Conservation (phyloP, 1,140 invertebrate species). For the Oedothorax gibbosus region DNA sequence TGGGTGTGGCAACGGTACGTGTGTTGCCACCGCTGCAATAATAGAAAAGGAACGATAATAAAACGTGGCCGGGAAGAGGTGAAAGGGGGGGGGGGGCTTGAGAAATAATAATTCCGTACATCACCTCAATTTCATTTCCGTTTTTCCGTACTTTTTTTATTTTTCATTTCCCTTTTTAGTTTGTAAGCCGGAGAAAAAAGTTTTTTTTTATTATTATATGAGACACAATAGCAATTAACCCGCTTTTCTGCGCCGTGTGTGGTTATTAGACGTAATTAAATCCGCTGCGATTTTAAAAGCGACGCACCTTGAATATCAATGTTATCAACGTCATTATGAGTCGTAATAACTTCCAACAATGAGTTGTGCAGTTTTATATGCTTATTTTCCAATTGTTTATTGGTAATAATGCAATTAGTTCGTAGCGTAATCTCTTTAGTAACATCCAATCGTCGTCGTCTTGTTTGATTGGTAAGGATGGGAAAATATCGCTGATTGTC, state of each 20-base stretch:
- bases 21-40: slow-evolving; percentile 53
- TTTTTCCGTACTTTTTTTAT: slow-evolving; percentile 50
- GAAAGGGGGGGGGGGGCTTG: slow-evolving; percentile 14
- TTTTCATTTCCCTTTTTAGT: slow-evolving; percentile 3
- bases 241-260: slow-evolving; percentile 41
- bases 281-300: slow-evolving; percentile 44
- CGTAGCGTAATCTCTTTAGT: too few species aligned
- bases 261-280: slow-evolving; percentile 58
- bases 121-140: slow-evolving; percentile 60
- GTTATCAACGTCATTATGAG: slow-evolving; percentile 49
- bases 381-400: background rate
- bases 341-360: slow-evolving; percentile 48
- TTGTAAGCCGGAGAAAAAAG: background rate
- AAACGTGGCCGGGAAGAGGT: slow-evolving; percentile 17
- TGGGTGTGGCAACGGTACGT: slow-evolving; percentile 58
- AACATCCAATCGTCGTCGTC: too few species aligned
- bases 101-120: slow-evolving; percentile 60
- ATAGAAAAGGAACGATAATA: slow-evolving; percentile 50
- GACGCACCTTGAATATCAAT: slow-evolving; percentile 43
- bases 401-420: background rate
- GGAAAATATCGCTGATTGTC: too few species aligned
- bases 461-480: too few species aligned
- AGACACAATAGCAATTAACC: slow-evolving; percentile 58
- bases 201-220: slow-evolving; percentile 37
- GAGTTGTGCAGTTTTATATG: background rate